Evolutionary conservation across 2,113 vertebrate species (phyloP), one percentile per base, ranked within the genome.

Genomic region (Ciconia maguari): DNA sequence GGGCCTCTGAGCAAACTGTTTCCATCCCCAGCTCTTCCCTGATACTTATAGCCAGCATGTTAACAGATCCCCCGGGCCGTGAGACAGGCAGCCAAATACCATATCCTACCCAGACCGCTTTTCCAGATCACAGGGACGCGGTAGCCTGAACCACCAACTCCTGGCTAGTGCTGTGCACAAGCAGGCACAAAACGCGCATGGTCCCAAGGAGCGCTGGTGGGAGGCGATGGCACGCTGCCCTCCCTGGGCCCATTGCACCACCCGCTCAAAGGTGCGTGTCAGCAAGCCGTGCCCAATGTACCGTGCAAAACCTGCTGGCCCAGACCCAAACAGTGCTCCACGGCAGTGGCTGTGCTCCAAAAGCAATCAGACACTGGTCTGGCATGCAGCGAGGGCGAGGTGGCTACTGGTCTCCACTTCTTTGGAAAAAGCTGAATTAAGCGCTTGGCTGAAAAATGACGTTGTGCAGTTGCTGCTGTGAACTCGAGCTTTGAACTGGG

Each of bases 121-220:
- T n/a, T 29, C 44, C 4, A 26, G 44, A 19, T 16, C 34, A 25
- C 41, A 48, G 51, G 10, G 65, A 48, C 13, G 13, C 26, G 54
- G 44, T 6, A 13, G 22, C n/a, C 54, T 16, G n/a, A 29, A 29
- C 46, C 24, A 29, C 46, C n/a, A 19, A 9, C 19, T 69, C 25
- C 10, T 7, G 3, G 20, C 54, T 20, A 4, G 20, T 11, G 62
- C 30, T 12, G 25, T 5, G 32, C 46, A 61, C 29, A 18, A 49
- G 36, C 25, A 8, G 57, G 48, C 5, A 30, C 32, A 16, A 6
- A 6, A 46, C 0, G 26, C 1, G 36, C 5, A 0, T 14, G 64
- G 55, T 32, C 15, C 46, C 3, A 22, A 32, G 48, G 7, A 18
- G 34, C 3, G 10, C 48, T 46, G 85, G 85, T 46, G 55, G 65